These are phyloP conservation scores for Drosophila putrida DNA, from an alignment of 2,888 invertebrate genomes.

Conservation along the genomic window DNA sequence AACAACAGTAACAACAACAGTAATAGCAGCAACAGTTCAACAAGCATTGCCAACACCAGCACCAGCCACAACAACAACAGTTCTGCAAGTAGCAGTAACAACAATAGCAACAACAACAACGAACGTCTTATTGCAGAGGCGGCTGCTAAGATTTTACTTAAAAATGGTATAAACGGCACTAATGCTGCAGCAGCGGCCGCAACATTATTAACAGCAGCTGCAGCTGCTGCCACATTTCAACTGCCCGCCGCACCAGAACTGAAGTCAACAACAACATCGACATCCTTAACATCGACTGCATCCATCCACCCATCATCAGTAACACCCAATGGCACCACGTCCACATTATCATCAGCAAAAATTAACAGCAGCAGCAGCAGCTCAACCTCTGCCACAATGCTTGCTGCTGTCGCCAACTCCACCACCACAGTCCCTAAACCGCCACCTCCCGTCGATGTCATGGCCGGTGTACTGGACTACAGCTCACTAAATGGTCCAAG, in stretches of 20 bases:
- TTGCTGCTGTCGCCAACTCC: constrained; percentile 48
- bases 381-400: constrained; percentile 64
- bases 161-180: constrained; percentile 82
- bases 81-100: constrained; percentile 41
- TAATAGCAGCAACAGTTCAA: constrained; percentile 85
- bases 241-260: constrained; percentile 67
- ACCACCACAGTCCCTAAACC: constrained; percentile 52
- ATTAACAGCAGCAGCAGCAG: constrained; percentile 48
- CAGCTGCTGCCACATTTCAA: constrained; percentile 74
- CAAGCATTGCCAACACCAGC: constrained; percentile 40
- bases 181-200: constrained; percentile 71
- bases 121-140: constrained; percentile 78
- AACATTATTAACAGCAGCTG: constrained; percentile 66
- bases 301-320: constrained; percentile 38
- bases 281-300: constrained; percentile 21
- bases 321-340: constrained; percentile 70
- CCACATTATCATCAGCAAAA: constrained; percentile 53
- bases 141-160: constrained; percentile 79
- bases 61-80: constrained; percentile 38
- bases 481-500: constrained; percentile 60
- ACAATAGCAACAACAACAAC: constrained; percentile 56
- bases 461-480: constrained; percentile 80
- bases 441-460: constrained; percentile 55
- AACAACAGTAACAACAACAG: constrained; percentile 84
- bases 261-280: constrained; percentile 36